Evolutionary conservation across 2,888 invertebrate genomes (phyloP).

Genomic region (Eupithecia vulgata): DNA sequence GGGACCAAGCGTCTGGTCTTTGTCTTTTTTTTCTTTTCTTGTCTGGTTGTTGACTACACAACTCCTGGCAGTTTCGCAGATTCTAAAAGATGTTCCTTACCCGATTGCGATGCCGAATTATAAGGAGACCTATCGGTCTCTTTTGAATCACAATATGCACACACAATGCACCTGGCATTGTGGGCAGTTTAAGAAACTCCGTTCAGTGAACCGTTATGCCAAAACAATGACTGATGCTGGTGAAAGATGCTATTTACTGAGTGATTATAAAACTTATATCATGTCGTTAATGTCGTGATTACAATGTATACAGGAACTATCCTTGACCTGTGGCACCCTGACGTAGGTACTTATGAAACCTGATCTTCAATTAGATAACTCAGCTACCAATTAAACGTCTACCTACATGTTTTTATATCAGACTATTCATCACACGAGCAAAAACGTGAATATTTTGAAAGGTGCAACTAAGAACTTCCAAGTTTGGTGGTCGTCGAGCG

Average conservation of each 20-base stretch:
- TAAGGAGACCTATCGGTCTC: no score
- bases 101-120: neutral
- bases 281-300: neutral
- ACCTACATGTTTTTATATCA: neutral
- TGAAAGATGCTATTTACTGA: neutral
- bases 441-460: neutral
- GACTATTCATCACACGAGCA: neutral
- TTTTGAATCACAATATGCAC: neutral
- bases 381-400: neutral
- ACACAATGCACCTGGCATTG: no score
- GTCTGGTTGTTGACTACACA: no score
- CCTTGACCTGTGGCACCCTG: constrained; percentile 10
- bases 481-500: neutral
- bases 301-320: neutral
- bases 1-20: neutral
- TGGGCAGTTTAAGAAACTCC: neutral
- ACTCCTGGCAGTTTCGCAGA: no score
- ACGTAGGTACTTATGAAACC: neutral
- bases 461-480: neutral
- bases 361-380: constrained; percentile 6
- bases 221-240: neutral
- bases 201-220: no score
- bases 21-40: no score
- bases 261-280: neutral
- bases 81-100: no score